phyloP scores from a whole-genome alignment of 2,113 vertebrate species.

The Murina feae region DNA sequence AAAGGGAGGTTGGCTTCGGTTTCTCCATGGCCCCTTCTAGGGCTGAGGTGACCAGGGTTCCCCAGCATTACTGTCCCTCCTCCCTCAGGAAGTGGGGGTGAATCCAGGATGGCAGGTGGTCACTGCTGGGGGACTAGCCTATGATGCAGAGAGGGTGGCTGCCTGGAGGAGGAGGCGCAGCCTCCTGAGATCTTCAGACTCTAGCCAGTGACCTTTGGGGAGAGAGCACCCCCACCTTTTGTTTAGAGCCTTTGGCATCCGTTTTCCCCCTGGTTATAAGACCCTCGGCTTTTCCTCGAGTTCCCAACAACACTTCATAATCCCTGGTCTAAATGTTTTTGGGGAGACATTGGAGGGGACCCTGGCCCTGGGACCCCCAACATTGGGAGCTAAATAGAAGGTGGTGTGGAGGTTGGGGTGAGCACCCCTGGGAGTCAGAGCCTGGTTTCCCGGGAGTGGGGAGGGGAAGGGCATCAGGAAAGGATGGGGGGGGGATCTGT shows the following conservation, averaged over 20 bases:
- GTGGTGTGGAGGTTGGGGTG: not conserved
- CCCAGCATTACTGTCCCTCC: not conserved
- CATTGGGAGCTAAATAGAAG: not conserved
- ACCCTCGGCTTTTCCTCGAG: not conserved
- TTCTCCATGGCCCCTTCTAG: not conserved
- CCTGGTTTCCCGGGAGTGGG: not conserved
- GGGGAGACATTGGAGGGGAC: not conserved
- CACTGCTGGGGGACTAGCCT: not conserved
- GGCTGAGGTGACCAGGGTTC: not conserved
- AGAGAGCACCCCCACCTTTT: not conserved
- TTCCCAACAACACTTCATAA: not conserved
- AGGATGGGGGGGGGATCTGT: not conserved
- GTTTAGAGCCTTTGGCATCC: not conserved
- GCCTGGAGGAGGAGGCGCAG: not conserved
- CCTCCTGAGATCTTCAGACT: not conserved
- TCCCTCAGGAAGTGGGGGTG: not conserved
- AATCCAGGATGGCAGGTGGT: not conserved
- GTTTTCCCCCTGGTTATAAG: not conserved
- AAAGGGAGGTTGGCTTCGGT: not conserved
- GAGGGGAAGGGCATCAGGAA: not conserved
- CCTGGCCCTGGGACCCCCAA: not conserved
- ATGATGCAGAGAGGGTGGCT: fast-evolving
- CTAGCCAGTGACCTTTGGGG: not conserved
- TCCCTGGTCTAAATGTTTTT: not conserved
- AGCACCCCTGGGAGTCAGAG: not conserved